phyloP scores from a whole-genome alignment of 2,113 vertebrate genomes.

The Mesocricetus auratus region DNA sequence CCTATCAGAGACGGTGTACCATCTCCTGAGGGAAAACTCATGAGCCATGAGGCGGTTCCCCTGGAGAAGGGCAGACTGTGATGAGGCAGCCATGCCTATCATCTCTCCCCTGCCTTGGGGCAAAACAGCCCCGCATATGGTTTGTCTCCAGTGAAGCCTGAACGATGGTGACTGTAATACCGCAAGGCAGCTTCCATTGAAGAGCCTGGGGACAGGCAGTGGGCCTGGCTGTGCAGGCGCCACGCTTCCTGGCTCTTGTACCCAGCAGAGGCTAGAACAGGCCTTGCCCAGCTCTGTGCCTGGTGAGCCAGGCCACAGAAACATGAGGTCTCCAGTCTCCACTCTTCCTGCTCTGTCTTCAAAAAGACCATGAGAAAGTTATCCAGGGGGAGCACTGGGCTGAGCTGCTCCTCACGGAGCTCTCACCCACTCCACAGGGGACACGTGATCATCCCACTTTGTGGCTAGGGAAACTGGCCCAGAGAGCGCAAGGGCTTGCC shows the following conservation, averaged over 20 bases:
- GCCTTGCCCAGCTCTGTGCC: neutral
- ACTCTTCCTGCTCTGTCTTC: rapidly evolving
- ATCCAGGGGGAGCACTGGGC: rapidly evolving
- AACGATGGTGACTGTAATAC: rapidly evolving
- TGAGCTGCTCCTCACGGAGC: rapidly evolving
- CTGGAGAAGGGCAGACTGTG: neutral
- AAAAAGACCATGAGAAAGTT: neutral
- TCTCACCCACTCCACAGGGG: neutral
- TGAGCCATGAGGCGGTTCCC: neutral
- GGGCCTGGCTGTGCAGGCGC: too few species aligned
- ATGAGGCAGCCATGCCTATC: rapidly evolving
- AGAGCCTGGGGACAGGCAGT: neutral
- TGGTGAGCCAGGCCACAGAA: neutral
- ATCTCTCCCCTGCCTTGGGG: neutral
- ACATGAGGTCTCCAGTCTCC: rapidly evolving
- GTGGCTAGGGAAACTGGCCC: neutral
- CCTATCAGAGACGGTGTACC: neutral
- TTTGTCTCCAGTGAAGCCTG: too few species aligned
- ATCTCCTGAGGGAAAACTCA: neutral
- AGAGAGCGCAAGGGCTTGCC: neutral
- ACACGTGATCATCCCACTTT: rapidly evolving
- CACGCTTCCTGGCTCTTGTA: neutral
- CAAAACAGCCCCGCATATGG: rapidly evolving
- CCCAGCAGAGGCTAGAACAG: neutral
- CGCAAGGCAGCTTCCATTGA: neutral